Percentiles rank a stretch among this genome's conserved stretches.
These are phyloP conservation scores for Borostomias antarcticus DNA, from an alignment of 2,797 vertebrate genomes.

Conservation along the genomic window DNA sequence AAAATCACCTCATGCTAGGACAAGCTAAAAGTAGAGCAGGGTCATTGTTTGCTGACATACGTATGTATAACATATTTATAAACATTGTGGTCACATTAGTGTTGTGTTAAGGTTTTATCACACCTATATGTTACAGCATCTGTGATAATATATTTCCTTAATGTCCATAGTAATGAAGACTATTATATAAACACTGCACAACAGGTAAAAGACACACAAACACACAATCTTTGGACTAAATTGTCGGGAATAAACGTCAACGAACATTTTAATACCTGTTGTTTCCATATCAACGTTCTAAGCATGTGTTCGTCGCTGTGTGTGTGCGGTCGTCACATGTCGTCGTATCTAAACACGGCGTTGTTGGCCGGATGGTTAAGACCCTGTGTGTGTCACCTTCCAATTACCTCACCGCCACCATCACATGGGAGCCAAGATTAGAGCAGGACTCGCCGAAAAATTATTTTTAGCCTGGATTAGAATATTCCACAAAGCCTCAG, in stretches of 20 bases:
- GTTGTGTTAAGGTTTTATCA: no score
- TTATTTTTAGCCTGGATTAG: conserved; percentile 24
- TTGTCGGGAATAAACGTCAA: conserved; percentile 39
- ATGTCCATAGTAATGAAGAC: no score
- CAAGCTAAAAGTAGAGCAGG: conserved; percentile 43
- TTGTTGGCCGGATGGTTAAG: conserved; percentile 6
- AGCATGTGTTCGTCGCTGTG: conserved; percentile 19
- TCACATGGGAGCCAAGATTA: conserved; percentile 24
- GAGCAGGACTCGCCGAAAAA: neutral
- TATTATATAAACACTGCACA: no score
- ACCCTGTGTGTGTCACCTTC: conserved; percentile 37
- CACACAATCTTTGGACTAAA: conserved; percentile 11
- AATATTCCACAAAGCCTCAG: conserved; percentile 15
- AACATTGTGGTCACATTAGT: no score
- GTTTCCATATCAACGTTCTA: conserved; percentile 37
- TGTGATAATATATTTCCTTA: no score
- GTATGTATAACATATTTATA: neutral
- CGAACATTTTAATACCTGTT: conserved; percentile 36
- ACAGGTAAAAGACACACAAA: neutral
- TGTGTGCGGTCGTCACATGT: conserved; percentile 17
- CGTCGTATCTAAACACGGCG: conserved; percentile 15
- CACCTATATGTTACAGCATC: neutral
- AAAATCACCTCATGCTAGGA: conserved; percentile 31
- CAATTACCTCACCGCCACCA: conserved; percentile 26
- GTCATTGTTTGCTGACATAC: conserved; percentile 24